phyloP scores from a whole-genome alignment of 1,140 invertebrate species.

The Heliconius hewitsoni region DNA sequence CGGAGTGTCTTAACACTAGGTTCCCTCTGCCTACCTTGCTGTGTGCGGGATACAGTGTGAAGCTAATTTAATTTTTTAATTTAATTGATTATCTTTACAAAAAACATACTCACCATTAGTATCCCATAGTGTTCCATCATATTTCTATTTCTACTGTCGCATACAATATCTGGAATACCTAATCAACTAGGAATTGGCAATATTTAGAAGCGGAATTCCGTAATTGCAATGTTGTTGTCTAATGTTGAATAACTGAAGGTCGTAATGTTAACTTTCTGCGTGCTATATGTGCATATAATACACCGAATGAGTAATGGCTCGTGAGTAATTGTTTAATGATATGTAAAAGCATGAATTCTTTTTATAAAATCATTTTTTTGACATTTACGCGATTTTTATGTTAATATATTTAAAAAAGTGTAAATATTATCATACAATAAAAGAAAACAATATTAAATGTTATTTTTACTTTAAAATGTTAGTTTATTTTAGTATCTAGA shows the following conservation, averaged over 20 bases:
- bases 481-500: no score
- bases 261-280: constrained; percentile 13
- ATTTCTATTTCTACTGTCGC: neutral
- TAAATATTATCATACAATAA: no score
- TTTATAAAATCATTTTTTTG: neutral
- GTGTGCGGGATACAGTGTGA: no score
- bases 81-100: no score
- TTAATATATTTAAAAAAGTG: no score
- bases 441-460: no score
- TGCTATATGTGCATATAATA: neutral
- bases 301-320: neutral
- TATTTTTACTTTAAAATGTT: no score
- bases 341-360: neutral
- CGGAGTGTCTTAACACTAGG: no score
- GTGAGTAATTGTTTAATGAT: constrained; percentile 1
- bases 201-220: constrained; percentile 4
- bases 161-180: neutral
- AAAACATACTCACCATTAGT: neutral
- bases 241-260: constrained; percentile 14
- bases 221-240: constrained; percentile 5
- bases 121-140: neutral
- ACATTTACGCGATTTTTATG: no score
- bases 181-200: neutral
- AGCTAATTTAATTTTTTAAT: no score
- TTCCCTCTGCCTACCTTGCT: no score